phyloP scores from a whole-genome alignment of 2,113 vertebrate genomes.

The Spea multiplicata region DNA sequence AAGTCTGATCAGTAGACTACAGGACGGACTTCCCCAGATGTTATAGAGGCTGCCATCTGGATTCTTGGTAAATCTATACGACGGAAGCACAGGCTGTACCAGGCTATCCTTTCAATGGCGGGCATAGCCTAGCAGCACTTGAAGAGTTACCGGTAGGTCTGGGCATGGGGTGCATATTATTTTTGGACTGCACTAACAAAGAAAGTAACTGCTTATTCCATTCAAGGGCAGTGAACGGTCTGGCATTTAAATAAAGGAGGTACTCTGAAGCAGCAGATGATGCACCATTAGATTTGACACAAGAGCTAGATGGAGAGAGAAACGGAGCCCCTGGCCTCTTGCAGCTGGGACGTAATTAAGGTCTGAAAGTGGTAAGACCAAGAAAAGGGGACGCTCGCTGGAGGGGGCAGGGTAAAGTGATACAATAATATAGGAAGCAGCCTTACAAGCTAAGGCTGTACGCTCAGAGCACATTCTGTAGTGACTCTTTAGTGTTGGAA shows the following conservation, averaged over 20 bases:
- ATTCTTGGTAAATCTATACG: too few species aligned
- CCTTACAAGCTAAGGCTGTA: slow-evolving; percentile 3
- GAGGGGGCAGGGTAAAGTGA: slow-evolving; percentile 41
- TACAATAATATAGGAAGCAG: slow-evolving; percentile 24
- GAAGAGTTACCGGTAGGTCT: too few species aligned
- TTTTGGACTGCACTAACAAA: neutral
- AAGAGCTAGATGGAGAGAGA: slow-evolving; percentile 17
- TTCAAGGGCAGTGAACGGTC: neutral
- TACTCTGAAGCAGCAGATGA: slow-evolving; percentile 18
- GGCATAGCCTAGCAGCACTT: too few species aligned
- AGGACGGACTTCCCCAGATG: too few species aligned
- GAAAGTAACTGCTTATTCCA: neutral
- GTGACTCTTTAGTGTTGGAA: neutral
- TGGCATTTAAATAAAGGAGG: slow-evolving; percentile 12
- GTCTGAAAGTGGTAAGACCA: slow-evolving; percentile 37
- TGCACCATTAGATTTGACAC: slow-evolving; percentile 33
- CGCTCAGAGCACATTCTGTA: neutral
- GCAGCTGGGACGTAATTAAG: slow-evolving; percentile 41
- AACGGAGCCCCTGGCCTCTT: slow-evolving; percentile 35
- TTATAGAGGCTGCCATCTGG: too few species aligned
- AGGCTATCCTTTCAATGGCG: too few species aligned
- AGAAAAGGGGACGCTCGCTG: slow-evolving; percentile 27
- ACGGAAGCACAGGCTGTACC: too few species aligned
- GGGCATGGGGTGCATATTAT: neutral
- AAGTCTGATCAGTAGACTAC: neutral